These are phyloP conservation scores for Scaptodrosophila latifasciaeformis DNA, from an alignment of 2,888 invertebrate genomes.

Conservation along the genomic window DNA sequence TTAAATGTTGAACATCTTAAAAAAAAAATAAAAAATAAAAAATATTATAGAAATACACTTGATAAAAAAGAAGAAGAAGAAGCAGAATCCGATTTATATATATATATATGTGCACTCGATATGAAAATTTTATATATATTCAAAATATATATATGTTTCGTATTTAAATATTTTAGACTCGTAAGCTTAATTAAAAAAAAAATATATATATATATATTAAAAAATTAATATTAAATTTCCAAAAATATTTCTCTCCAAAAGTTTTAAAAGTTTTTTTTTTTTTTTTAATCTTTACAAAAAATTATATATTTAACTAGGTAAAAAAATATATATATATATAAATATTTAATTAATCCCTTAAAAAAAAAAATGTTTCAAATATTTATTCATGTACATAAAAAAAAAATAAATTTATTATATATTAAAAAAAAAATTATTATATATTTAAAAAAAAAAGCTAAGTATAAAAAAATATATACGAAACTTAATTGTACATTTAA, in stretches of 20 bases:
- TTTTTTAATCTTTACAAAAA: too few species aligned
- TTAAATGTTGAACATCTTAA: conserved; percentile 29
- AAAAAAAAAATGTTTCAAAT: conserved; percentile 11
- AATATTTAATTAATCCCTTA: too few species aligned
- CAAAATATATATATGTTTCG: conserved; percentile 52
- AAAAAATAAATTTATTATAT: not conserved
- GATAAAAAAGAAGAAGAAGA: not conserved
- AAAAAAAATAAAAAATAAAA: not conserved
- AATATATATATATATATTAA: conserved; percentile 20
- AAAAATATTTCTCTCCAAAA: too few species aligned
- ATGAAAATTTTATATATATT: conserved; percentile 45
- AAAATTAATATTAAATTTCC: too few species aligned
- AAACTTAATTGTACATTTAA: conserved; percentile 33
- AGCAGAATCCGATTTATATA: too few species aligned
- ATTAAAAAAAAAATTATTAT: conserved; percentile 26
- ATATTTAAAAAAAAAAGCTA: conserved; percentile 30
- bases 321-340: too few species aligned
- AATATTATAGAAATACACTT: not conserved
- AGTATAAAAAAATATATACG: conserved; percentile 44
- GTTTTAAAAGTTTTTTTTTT: too few species aligned
- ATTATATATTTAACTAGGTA: too few species aligned
- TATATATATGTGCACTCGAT: not conserved
- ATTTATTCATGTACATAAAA: conserved; percentile 56
- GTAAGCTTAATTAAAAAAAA: too few species aligned
- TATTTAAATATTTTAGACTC: not conserved